Conservation (phyloP, 2,797 vertebrate genomes). For the Ataeniobius toweri region DNA sequence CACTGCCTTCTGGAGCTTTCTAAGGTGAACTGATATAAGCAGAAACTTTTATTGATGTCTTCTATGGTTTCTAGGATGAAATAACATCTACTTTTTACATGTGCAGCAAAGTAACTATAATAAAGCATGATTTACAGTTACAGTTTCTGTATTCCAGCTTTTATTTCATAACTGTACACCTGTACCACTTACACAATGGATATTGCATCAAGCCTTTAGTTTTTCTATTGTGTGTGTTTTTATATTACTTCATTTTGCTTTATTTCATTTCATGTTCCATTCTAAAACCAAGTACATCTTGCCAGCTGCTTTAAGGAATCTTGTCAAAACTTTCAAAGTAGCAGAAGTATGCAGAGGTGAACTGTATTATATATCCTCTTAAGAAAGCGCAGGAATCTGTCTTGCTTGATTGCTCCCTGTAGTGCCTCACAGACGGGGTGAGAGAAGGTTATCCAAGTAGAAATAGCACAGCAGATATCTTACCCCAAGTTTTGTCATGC, state of each 20-base stretch:
- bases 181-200: constrained; percentile 17
- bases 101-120: too few relatives aligned
- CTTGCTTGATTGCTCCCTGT: constrained; percentile 67
- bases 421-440: constrained; percentile 58
- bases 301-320: constrained; percentile 37
- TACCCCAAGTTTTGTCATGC: constrained; percentile 68
- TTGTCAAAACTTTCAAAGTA: constrained; percentile 60
- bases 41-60: background rate
- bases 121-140: background rate
- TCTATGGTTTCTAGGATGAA: too few relatives aligned
- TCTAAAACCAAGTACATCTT: constrained; percentile 44
- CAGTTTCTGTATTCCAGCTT: constrained; percentile 13
- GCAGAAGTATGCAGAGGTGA: constrained; percentile 69
- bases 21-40: background rate
- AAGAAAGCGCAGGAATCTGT: constrained; percentile 78
- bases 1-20: background rate
- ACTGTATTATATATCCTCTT: constrained; percentile 78
- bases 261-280: constrained; percentile 47
- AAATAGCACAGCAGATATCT: constrained; percentile 77
- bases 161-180: constrained; percentile 25
- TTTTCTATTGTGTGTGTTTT: constrained; percentile 32
- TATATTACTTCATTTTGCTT: constrained; percentile 51
- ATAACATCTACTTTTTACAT: too few relatives aligned
- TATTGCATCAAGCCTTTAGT: constrained; percentile 32
- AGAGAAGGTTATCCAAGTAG: constrained; percentile 75